Evolutionary conservation across 2,888 invertebrate genomes (phyloP).

Genomic region (Ophion slaviceki): DNA sequence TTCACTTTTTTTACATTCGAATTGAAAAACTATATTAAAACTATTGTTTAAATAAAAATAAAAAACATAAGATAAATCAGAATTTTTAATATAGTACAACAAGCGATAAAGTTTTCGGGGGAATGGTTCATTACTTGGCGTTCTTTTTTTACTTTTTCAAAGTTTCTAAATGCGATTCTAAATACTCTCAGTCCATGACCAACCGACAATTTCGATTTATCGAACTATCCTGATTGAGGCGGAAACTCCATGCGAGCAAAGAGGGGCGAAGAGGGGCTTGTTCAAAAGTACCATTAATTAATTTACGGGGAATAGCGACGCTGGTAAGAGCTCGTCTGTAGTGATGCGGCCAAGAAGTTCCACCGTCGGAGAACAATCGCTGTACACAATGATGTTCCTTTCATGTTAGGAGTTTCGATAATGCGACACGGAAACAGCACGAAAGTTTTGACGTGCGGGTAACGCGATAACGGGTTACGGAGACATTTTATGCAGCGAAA

Average conservation of each 20-base stretch:
- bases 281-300: conserved; percentile 58
- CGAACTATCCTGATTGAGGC: conserved; percentile 57
- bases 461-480: neutral
- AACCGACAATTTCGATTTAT: conserved; percentile 58
- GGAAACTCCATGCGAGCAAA: conserved; percentile 39
- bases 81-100: too few relatives aligned
- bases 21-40: too few relatives aligned
- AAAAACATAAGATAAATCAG: too few relatives aligned
- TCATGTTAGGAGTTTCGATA: conserved; percentile 21
- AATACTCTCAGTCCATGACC: conserved; percentile 6
- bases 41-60: too few relatives aligned
- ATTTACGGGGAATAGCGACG: conserved; percentile 39
- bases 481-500: neutral
- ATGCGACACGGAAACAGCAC: neutral
- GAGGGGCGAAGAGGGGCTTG: conserved; percentile 30
- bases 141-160: too few relatives aligned
- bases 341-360: conserved; percentile 33
- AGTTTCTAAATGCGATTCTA: neutral
- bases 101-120: too few relatives aligned
- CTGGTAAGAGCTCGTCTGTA: conserved; percentile 6
- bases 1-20: too few relatives aligned
- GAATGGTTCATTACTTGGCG: too few relatives aligned
- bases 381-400: conserved; percentile 20
- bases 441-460: neutral
- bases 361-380: neutral